Conservation (phyloP, 2,797 vertebrate genomes). For the Merluccius polli region DNA sequence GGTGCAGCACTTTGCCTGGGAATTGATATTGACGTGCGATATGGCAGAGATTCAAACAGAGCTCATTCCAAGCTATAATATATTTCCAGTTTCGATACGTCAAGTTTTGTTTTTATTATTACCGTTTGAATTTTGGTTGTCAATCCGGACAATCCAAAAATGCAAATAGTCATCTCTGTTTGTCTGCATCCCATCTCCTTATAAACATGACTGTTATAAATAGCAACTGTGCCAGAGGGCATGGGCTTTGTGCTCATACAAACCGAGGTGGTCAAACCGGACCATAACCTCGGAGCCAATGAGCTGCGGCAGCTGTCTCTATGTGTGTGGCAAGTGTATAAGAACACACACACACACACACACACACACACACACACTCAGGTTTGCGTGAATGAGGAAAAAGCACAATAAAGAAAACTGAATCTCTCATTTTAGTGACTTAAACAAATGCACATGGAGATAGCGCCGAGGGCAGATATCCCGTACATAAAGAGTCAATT, state of each 20-base stretch:
- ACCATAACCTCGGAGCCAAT: constrained; percentile 53
- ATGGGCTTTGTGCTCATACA: constrained; percentile 49
- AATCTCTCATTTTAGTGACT: neutral
- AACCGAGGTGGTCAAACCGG: constrained; percentile 59
- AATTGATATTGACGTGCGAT: neutral
- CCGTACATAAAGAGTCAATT: neutral
- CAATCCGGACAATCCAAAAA: constrained; percentile 17
- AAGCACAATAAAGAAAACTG: neutral
- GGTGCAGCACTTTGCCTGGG: too few relatives aligned
- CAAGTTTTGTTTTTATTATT: neutral
- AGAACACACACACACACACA: too few relatives aligned
- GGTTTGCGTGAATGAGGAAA: neutral
- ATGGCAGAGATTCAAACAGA: neutral
- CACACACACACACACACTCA: neutral
- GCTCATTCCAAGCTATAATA: neutral
- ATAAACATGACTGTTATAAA: constrained; percentile 64
- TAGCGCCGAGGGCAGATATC: neutral
- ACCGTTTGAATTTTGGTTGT: constrained; percentile 12
- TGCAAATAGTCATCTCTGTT: constrained; percentile 31
- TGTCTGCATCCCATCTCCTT: constrained; percentile 36
- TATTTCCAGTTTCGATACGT: neutral
- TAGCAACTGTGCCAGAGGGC: constrained; percentile 57
- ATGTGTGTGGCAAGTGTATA: constrained; percentile 24
- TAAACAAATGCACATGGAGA: neutral
- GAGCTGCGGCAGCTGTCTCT: constrained; percentile 37